Conservation (phyloP, 2,888 invertebrate species). For the Idaea aversata region DNA sequence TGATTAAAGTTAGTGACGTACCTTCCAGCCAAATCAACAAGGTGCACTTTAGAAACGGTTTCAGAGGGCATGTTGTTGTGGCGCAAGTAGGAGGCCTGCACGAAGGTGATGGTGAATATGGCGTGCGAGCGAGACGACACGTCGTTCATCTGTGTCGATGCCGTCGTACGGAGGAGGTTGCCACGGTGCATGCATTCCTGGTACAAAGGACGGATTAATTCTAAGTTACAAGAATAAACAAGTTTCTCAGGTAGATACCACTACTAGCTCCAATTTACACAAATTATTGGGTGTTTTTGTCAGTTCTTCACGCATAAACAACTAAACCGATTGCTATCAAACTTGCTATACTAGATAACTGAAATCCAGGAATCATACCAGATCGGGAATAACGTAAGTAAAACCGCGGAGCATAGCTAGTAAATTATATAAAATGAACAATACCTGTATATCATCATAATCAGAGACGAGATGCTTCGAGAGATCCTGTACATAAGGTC, state of each 20-base stretch:
- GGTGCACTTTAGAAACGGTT: slow-evolving; percentile 93
- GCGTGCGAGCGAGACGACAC: slow-evolving; percentile 95
- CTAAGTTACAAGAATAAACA: background rate
- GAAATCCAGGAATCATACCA: background rate
- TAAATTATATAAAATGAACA: slow-evolving; percentile 10
- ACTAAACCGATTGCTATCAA: too few species aligned
- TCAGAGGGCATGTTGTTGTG: slow-evolving; percentile 93
- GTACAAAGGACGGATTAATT: background rate
- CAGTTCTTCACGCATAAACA: too few species aligned
- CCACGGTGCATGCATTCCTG: slow-evolving; percentile 90
- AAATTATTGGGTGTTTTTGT: too few species aligned
- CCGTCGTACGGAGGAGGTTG: slow-evolving; percentile 91
- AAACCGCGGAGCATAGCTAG: too few species aligned
- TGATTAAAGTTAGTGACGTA: slow-evolving; percentile 42
- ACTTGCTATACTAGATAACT: too few species aligned
- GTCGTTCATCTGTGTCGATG: slow-evolving; percentile 95
- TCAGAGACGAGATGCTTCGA: slow-evolving; percentile 92
- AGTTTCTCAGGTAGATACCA: too few species aligned
- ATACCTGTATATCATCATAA: slow-evolving; percentile 91
- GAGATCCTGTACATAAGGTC: slow-evolving; percentile 92
- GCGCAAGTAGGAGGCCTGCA: slow-evolving; percentile 88
- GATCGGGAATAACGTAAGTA: too few species aligned
- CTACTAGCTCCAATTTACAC: too few species aligned
- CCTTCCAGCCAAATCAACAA: slow-evolving; percentile 94
- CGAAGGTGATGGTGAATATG: slow-evolving; percentile 94